Conservation (phyloP, 2,797 vertebrate genomes). For the Pseudochirops cupreus region DNA sequence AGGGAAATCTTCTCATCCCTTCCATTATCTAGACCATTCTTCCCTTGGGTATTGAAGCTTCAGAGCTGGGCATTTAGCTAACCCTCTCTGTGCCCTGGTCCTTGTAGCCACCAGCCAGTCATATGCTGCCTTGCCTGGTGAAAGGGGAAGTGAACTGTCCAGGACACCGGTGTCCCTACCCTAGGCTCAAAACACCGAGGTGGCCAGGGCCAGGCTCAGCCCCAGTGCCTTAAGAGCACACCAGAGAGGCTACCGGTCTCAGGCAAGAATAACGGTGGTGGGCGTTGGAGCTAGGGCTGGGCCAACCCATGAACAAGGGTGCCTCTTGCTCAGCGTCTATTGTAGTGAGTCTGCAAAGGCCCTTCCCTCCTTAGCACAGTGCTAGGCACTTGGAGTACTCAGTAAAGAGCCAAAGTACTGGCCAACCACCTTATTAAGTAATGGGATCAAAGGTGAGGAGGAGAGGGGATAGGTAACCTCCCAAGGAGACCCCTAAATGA, state of each 20-base stretch:
- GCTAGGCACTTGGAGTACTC: not conserved
- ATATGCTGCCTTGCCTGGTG: not conserved
- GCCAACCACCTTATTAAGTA: not conserved
- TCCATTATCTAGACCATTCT: not conserved
- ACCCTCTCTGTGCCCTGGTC: not conserved
- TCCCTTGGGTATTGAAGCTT: not conserved
- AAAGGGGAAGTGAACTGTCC: not conserved
- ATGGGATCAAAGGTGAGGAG: no score
- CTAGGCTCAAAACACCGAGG: not conserved
- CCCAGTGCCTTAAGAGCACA: not conserved
- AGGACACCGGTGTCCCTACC: not conserved
- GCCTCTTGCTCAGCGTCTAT: not conserved
- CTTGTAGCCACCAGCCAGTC: not conserved
- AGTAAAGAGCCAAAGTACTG: not conserved
- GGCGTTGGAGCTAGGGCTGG: not conserved
- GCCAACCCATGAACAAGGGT: not conserved
- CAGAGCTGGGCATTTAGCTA: not conserved
- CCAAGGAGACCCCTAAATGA: not conserved
- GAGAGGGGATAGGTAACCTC: no score
- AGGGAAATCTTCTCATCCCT: not conserved
- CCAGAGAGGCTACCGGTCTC: not conserved
- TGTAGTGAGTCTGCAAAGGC: not conserved
- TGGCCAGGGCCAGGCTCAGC: not conserved
- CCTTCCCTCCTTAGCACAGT: not conserved
- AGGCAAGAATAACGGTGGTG: not conserved